These are phyloP conservation scores for Drosophila multiciliata DNA, from an alignment of 2,888 invertebrate species.

Conservation along the genomic window DNA sequence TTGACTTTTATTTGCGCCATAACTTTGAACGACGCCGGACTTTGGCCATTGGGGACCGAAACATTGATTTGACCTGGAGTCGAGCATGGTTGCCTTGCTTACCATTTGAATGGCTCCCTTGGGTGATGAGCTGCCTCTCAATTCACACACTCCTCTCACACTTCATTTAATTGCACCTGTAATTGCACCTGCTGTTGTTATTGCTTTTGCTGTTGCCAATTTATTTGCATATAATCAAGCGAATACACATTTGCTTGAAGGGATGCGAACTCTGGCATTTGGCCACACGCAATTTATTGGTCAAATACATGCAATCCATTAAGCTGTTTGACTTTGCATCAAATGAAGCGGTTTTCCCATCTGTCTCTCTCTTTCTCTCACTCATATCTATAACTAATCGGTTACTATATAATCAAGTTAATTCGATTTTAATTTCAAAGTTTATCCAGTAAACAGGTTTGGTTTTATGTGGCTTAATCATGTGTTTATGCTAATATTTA, in stretches of 20 bases:
- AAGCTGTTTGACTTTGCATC: conserved; percentile 15
- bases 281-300: conserved; percentile 47
- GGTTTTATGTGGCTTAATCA: background rate
- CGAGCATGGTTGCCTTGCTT: conserved; percentile 7
- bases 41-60: conserved; percentile 32
- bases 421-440: background rate
- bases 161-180: conserved; percentile 64
- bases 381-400: background rate
- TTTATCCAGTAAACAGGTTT: background rate
- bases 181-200: conserved; percentile 49
- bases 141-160: conserved; percentile 36
- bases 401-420: background rate
- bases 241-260: conserved; percentile 28
- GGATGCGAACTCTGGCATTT: conserved; percentile 22
- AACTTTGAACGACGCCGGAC: conserved; percentile 49
- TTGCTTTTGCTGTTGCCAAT: conserved; percentile 16
- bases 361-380: background rate
- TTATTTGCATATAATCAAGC: conserved; percentile 75
- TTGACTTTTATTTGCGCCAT: conserved; percentile 69
- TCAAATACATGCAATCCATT: conserved; percentile 39
- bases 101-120: conserved; percentile 7
- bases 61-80: conserved; percentile 62
- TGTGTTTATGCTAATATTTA: too few relatives aligned
- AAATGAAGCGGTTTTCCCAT: conserved; percentile 11
- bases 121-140: background rate